Evolutionary conservation across 2,888 invertebrate genomes (phyloP).

Genomic region (Phyllotreta cruciferae): DNA sequence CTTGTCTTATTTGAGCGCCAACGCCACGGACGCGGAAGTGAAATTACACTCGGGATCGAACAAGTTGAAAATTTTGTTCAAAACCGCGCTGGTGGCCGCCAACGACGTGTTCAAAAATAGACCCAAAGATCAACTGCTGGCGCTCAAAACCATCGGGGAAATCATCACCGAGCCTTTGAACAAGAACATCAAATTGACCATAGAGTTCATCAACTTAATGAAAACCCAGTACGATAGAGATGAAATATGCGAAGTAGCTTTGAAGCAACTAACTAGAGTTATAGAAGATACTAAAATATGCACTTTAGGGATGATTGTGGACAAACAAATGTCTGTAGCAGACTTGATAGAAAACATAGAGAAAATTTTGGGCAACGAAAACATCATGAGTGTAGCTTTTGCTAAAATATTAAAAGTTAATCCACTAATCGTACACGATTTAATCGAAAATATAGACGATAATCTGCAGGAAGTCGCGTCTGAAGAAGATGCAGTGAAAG

Average conservation of each 20-base stretch:
- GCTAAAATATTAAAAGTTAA: constrained; percentile 69
- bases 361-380: constrained; percentile 69
- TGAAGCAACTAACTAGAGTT: constrained; percentile 61
- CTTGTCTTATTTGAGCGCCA: constrained; percentile 47
- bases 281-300: constrained; percentile 69
- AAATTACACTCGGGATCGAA: constrained; percentile 52
- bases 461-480: constrained; percentile 68
- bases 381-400: constrained; percentile 68
- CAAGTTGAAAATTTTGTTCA: constrained; percentile 56
- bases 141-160: constrained; percentile 54
- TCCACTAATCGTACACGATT: constrained; percentile 66
- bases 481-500: constrained; percentile 71
- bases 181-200: constrained; percentile 49
- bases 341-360: constrained; percentile 70
- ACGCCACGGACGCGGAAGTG: constrained; percentile 51
- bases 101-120: constrained; percentile 58
- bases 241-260: constrained; percentile 54
- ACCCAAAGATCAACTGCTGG: constrained; percentile 59
- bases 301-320: constrained; percentile 60
- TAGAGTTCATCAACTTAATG: constrained; percentile 54
- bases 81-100: constrained; percentile 57
- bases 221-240: constrained; percentile 55
- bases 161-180: constrained; percentile 53
- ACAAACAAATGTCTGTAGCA: constrained; percentile 51
- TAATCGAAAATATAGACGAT: constrained; percentile 68